These are phyloP conservation scores for Paedocypris micromegethes DNA, from an alignment of 2,797 vertebrate species.

Conservation along the genomic window DNA sequence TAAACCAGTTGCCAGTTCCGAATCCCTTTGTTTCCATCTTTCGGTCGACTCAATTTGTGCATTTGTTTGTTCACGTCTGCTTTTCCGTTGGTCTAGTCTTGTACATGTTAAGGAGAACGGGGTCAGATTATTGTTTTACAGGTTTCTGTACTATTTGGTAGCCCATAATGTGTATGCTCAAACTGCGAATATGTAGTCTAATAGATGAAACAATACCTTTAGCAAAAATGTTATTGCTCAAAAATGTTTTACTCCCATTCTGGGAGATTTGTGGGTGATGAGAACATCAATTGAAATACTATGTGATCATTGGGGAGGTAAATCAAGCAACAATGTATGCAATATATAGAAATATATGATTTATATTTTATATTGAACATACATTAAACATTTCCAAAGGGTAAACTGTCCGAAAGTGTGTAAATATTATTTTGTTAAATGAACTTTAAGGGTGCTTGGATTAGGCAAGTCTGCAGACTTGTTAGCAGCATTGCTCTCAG, in stretches of 20 bases:
- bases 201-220: slow-evolving; percentile 55
- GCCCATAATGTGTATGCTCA: slow-evolving; percentile 49
- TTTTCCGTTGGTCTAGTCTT: slow-evolving; percentile 48
- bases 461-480: slow-evolving; percentile 52
- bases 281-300: slow-evolving; percentile 50
- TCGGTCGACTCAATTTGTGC: slow-evolving; percentile 49
- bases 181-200: slow-evolving; percentile 54
- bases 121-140: slow-evolving; percentile 38
- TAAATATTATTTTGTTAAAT: slow-evolving; percentile 72
- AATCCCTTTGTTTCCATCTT: slow-evolving; percentile 52
- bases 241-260: slow-evolving; percentile 51
- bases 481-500: slow-evolving; percentile 55
- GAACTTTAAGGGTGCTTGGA: slow-evolving; percentile 55
- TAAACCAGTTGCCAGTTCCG: slow-evolving; percentile 50
- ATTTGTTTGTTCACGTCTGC: slow-evolving; percentile 49
- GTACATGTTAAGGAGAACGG: slow-evolving; percentile 34
- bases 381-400: slow-evolving; percentile 48
- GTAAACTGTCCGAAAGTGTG: slow-evolving; percentile 60
- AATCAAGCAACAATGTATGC: slow-evolving; percentile 59
- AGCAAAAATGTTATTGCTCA: slow-evolving; percentile 48
- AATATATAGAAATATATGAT: slow-evolving; percentile 57
- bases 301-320: slow-evolving; percentile 46
- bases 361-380: slow-evolving; percentile 63
- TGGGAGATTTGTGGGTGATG: slow-evolving; percentile 46
- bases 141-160: slow-evolving; percentile 55